Base-by-base conservation (phyloP, 2,888 invertebrate genomes). In the Hyalella azteca region DNA sequence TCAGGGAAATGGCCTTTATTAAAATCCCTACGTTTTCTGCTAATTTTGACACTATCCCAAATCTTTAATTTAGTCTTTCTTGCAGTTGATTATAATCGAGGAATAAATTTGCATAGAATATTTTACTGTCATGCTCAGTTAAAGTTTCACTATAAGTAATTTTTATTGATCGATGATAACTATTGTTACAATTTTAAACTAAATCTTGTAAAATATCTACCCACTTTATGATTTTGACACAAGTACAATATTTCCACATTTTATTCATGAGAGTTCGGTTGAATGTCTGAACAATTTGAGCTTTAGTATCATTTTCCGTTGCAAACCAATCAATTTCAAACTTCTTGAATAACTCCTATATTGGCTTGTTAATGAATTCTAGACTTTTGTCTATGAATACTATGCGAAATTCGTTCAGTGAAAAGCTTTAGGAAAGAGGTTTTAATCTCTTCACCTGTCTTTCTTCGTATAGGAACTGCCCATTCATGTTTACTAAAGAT, bases 271-370 rank as follows among this genome's bases (percentile, higher is more conserved):
- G 45, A 2, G 45, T 76, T 19, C 41, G 40, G n/a, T 76, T 76
- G 26, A 40, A 45, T 22, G 41, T 45, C 26, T 40, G 41, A 41
- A 76, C 76, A 41, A 76, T 45, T 76, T 76, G 76, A 2, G 76
- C 48, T 45, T 76, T 45, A 9, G 76, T 45, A 41, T 76, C 76
- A 76, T 45, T 76, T 40, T 76, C 76, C n/a, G 76, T 76, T 19
- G 40, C 41, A 13, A 76, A 76, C 76, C 76, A 76, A 45, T 45
- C 41, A 19, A 22, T 40, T n/a, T 7, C 4, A n/a, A 41, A 0
- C 26, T 41, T 19, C 29, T 76, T 76, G 13, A 76, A 41, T 13
- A 40, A 45, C 2, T 76, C 76, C 45, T 76, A n/a, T 22, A n/a
- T 76, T 9, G 76, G 15, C 45, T 76, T 76, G n/a, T 76, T 2